Evolutionary conservation across 2,797 vertebrate species (phyloP), one percentile per base, ranked within the genome.

Genomic region (Sitta carolinensis): DNA sequence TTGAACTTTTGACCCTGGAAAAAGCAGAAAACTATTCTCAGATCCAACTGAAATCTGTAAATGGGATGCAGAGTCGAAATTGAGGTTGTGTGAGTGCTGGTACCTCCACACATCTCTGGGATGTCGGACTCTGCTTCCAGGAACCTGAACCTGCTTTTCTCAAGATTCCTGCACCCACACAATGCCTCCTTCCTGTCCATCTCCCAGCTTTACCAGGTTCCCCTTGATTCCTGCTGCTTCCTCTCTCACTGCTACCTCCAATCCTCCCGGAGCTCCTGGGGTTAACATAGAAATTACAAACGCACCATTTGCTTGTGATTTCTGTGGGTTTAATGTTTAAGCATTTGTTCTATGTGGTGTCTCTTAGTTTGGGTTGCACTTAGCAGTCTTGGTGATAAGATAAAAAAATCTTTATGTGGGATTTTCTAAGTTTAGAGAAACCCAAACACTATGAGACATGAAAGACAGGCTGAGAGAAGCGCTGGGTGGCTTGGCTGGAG

Each of bases 261-360:
- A 6, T 43, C 40, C 19, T 20, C 43, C 67, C 0, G 0, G 67
- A 84, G 74, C 27, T 87, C 58, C 78, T 36, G 20, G 80, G 70
- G 74, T 62, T 90, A 90, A 54, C 58, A 18, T 0, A 67, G 87
- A 52, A 91, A 85, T 84, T 74, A 63, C 21, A 3, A 87, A 73
- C 2, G 5, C 55, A 83, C 26, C 67, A 63, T 74, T 89, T 82
- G 69, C 86, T 84, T 87, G 86, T 66, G 87, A 91, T 82, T 93
- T 87, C 77, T 92, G 77, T 95, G 78, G 89, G 74, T 76, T 93
- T 90, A 57, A 70, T 93, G 83, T 90, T 94, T 84, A 83, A 90
- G 69, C 40, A 62, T 90, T 84, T 87, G 40, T 72, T 92, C 74
- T 73, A 3, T 59, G 40, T 43, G 20, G 47, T 66, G 63, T 90